A percentile compares a stretch with the other conserved stretches of the same genome.
Evolutionary conservation across 1,140 invertebrate genomes (phyloP).

Genomic region (Pseudobourletiella spinata): DNA sequence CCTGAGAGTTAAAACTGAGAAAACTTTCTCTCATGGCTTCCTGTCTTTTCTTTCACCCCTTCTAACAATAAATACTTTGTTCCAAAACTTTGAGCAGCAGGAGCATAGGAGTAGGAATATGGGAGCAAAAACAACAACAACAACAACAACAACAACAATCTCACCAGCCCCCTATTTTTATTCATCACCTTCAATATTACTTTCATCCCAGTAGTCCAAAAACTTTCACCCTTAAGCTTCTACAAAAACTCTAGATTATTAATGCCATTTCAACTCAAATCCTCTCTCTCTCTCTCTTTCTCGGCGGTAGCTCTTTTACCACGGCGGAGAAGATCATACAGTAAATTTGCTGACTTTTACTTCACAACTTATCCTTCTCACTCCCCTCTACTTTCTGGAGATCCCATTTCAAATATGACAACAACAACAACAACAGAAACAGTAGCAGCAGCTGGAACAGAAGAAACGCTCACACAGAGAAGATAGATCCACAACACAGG

Average conservation of each 20-base stretch:
- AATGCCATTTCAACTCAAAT: constrained; percentile 3
- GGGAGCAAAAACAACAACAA: too few species aligned
- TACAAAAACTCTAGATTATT: constrained; percentile 1
- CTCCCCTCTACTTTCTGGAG: too few species aligned
- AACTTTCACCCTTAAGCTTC: background rate
- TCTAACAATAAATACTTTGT: constrained; percentile 2
- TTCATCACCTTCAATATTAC: constrained; percentile 11
- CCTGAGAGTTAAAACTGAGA: background rate
- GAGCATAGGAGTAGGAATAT: too few species aligned
- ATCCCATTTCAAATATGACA: background rate
- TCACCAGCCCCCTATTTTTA: background rate
- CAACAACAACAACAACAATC: background rate
- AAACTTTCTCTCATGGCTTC: constrained; percentile 9
- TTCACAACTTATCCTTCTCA: too few species aligned
- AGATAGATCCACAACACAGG: background rate
- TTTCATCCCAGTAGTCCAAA: background rate
- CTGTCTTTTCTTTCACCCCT: constrained; percentile 14
- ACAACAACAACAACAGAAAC: background rate
- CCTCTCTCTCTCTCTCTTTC: background rate
- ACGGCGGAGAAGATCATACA: too few species aligned
- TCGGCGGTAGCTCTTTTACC: too few species aligned
- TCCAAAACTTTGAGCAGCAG: background rate
- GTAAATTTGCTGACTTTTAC: too few species aligned
- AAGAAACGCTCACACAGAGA: background rate
- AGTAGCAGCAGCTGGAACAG: background rate